These are phyloP conservation scores for Eupeodes latifasciatus DNA, from an alignment of 2,888 invertebrate species.

Conservation along the genomic window DNA sequence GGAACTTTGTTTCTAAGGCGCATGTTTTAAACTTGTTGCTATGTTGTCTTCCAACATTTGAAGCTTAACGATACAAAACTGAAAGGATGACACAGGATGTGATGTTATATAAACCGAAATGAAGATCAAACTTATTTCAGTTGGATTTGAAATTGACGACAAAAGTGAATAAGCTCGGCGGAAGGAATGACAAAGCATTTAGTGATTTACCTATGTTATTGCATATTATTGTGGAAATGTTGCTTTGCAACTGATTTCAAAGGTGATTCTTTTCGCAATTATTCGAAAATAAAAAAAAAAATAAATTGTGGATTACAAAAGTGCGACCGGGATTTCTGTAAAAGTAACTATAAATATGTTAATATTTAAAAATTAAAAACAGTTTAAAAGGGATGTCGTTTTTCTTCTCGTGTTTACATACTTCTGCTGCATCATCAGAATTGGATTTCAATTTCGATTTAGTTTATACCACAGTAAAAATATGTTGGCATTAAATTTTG, in stretches of 20 bases:
- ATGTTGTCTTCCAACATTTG: background rate
- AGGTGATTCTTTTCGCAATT: conserved; percentile 37
- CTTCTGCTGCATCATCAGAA: too few species aligned
- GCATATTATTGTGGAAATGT: conserved; percentile 17
- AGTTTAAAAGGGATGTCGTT: too few species aligned
- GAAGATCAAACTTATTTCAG: conserved; percentile 59
- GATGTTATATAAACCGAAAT: conserved; percentile 56
- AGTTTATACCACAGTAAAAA: too few species aligned
- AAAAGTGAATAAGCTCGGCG: background rate
- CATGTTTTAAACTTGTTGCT: conserved; percentile 59
- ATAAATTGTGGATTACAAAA: too few species aligned
- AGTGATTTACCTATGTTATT: conserved; percentile 21
- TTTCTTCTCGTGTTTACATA: too few species aligned
- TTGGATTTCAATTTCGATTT: too few species aligned
- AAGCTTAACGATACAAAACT: background rate
- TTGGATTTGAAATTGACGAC: conserved; percentile 53
- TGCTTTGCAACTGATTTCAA: conserved; percentile 54
- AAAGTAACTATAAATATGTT: too few species aligned
- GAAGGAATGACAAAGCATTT: conserved; percentile 42
- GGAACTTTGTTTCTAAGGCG: conserved; percentile 21
- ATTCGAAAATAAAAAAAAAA: background rate
- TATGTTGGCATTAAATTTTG: too few species aligned
- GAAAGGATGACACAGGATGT: background rate
- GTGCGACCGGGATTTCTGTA: too few species aligned
- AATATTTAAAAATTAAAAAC: too few species aligned